Conservation (phyloP, 2,888 invertebrate genomes). For the Stramonita haemastoma region DNA sequence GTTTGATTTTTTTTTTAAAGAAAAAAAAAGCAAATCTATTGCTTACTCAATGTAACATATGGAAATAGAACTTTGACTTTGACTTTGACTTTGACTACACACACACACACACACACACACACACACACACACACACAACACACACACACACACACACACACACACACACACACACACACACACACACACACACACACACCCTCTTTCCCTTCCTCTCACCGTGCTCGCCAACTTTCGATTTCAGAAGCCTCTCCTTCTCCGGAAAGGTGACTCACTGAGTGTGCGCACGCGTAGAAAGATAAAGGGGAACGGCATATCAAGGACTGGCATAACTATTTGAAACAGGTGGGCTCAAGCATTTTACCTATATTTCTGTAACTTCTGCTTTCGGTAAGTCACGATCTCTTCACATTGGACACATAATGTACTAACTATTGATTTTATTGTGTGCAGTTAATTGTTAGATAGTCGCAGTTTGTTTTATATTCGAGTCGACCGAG, state of each 20-base stretch:
- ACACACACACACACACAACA: too few relatives aligned
- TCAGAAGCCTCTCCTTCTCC: not conserved
- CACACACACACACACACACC: not conserved
- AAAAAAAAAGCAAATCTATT: too few relatives aligned
- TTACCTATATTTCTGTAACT: too few relatives aligned
- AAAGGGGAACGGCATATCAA: not conserved
- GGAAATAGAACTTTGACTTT: too few relatives aligned
- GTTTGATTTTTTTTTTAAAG: too few relatives aligned
- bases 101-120: too few relatives aligned
- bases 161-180: not conserved
- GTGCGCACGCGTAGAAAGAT: slow-evolving; percentile 25
- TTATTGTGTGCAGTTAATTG: not conserved
- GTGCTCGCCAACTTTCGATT: slow-evolving; percentile 1
- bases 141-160: not conserved
- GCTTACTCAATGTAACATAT: too few relatives aligned
- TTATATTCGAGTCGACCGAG: not conserved
- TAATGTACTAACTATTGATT: not conserved
- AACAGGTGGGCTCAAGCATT: slow-evolving; percentile 17
- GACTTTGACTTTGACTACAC: too few relatives aligned
- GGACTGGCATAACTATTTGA: not conserved
- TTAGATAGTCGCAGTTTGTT: not conserved
- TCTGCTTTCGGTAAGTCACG: not conserved
- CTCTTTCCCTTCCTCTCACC: not conserved
- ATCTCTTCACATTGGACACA: not conserved
- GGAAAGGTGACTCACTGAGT: slow-evolving; percentile 5